phyloP scores from a whole-genome alignment of 2,888 invertebrate species.

The Leptopilina drosophilae region DNA sequence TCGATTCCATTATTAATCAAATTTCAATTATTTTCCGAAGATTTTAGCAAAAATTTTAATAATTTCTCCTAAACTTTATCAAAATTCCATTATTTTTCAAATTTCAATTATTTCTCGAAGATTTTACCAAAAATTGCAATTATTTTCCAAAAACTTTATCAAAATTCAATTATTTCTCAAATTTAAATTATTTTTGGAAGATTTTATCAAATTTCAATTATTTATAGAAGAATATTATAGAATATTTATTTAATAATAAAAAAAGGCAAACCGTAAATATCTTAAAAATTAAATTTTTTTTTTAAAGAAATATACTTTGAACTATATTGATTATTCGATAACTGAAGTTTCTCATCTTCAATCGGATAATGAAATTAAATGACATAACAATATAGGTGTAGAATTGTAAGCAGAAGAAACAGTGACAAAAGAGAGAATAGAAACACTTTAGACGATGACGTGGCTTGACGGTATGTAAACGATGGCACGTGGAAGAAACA shows the following conservation, averaged over 20 bases:
- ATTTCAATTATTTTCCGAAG: no score
- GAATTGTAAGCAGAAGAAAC: slow-evolving; percentile 47
- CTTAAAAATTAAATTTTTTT: neutral
- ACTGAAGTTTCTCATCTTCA: neutral
- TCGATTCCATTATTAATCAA: no score
- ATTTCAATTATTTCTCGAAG: no score
- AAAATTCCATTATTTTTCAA: no score
- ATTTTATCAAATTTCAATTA: no score
- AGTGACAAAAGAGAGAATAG: slow-evolving; percentile 54
- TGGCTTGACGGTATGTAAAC: slow-evolving; percentile 55
- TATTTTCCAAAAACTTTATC: no score
- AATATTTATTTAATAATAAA: neutral
- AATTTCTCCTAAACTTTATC: no score
- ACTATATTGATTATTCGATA: neutral
- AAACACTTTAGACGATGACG: slow-evolving; percentile 45
- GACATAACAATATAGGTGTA: neutral
- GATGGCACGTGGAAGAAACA: slow-evolving; percentile 54
- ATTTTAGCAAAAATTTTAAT: no score
- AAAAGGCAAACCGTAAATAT: neutral
- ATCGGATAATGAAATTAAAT: slow-evolving; percentile 12
- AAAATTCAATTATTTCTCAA: no score
- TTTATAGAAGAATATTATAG: no score
- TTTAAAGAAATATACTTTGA: neutral
- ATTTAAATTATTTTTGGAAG: no score
- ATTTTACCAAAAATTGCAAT: no score